Percentiles rank a stretch among this genome's conserved stretches.
These are phyloP conservation scores for Stramonita haemastoma DNA, from an alignment of 2,888 invertebrate species.

Conservation along the genomic window DNA sequence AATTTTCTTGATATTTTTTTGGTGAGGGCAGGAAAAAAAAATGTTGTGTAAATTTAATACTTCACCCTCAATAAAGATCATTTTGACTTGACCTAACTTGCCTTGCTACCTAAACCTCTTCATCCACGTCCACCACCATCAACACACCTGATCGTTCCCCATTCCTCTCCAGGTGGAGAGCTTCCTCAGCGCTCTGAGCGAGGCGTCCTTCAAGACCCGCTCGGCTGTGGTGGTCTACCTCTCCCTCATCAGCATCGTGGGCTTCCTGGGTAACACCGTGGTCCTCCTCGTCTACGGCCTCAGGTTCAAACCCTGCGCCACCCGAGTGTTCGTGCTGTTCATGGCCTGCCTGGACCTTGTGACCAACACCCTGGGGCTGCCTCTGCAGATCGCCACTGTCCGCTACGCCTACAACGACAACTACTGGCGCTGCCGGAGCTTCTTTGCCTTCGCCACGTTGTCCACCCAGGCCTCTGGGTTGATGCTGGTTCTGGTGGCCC, in stretches of 20 bases:
- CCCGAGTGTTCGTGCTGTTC: constrained; percentile 52
- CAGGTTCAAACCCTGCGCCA: not conserved
- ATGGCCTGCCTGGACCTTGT: constrained; percentile 55
- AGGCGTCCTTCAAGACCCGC: not conserved
- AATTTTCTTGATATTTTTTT: no score
- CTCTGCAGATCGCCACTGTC: constrained; percentile 55
- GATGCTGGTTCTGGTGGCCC: constrained; percentile 53
- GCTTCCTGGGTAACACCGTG: not conserved
- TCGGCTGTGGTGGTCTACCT: not conserved
- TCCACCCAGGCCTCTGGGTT: constrained; percentile 53
- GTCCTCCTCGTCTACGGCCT: not conserved
- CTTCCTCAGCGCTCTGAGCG: not conserved
- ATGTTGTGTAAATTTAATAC: no score
- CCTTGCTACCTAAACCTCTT: no score
- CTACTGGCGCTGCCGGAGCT: constrained; percentile 49
- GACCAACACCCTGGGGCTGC: constrained; percentile 52
- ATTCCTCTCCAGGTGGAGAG: not conserved
- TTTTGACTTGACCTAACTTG: no score
- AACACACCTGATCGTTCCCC: no score
- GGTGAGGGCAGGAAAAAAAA: no score
- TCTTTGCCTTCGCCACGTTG: constrained; percentile 52
- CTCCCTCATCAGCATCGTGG: not conserved
- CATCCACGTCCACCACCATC: no score
- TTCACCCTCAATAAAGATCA: no score
- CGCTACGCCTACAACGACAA: constrained; percentile 56